These are phyloP conservation scores for Corythornis cristatus DNA, from an alignment of 2,113 vertebrate genomes.

Conservation along the genomic window DNA sequence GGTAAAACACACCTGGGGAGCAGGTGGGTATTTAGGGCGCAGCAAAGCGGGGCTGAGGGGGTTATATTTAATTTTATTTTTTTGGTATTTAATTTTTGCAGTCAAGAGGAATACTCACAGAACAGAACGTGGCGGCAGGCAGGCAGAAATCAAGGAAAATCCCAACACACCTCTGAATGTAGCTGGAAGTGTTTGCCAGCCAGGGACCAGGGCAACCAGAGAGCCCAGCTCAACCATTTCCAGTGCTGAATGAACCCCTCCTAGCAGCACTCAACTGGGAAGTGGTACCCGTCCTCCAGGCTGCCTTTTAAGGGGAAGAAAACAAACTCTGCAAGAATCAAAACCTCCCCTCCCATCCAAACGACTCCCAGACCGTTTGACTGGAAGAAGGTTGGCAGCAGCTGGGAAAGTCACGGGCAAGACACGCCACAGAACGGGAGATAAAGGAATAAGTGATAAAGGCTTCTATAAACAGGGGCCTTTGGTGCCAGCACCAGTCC, in stretches of 20 bases:
- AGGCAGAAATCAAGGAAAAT: not conserved
- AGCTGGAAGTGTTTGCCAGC: not conserved
- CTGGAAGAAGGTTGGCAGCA: not conserved
- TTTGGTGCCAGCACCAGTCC: not conserved
- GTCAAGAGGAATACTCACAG: not conserved
- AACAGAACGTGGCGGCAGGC: not conserved
- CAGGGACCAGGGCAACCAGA: not conserved
- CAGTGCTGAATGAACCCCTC: not conserved
- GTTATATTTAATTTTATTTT: not conserved
- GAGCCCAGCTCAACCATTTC: not conserved
- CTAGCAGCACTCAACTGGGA: not conserved
- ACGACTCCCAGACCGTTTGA: not conserved
- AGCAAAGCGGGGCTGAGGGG: not conserved
- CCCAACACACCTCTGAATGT: not conserved
- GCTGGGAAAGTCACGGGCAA: not conserved
- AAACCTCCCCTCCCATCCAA: not conserved
- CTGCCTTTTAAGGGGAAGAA: not conserved
- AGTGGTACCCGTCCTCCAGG: not conserved
- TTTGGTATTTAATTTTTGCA: not conserved
- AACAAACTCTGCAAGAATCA: not conserved
- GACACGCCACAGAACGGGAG: not conserved
- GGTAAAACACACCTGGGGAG: not conserved
- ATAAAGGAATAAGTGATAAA: not conserved
- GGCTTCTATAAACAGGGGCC: not conserved
- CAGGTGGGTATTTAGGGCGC: not conserved